Evolutionary conservation across 2,113 vertebrate genomes (phyloP), one percentile per base, ranked within the genome.

Genomic region (Cyprinodon brontotheroides): DNA sequence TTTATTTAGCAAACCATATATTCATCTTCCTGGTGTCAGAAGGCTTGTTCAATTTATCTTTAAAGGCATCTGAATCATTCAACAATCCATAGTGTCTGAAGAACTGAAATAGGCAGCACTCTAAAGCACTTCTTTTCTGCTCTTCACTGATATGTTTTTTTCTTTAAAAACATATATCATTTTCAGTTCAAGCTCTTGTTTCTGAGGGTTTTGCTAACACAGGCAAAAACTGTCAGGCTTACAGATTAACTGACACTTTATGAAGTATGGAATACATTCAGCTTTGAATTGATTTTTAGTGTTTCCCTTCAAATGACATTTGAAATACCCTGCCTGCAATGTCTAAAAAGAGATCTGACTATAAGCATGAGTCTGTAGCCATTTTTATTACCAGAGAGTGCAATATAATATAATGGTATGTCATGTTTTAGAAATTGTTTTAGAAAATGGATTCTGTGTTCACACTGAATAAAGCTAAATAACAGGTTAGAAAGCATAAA

Each of bases 211-310:
- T 7, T 22, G 47, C 63, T 65, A 86, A 77, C 65, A 61, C 66
- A 80, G 78, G 73, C 68, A 79, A 79, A 73, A 84, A 79, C 68
- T 65, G 61, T 57, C 70, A 88, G 78, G 81, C 63, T 79, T 39
- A 61, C 78, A 81, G 53, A 80, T 85, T 83, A 62, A 80, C 78
- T 87, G 79, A 86, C 77, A 79, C 70, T 84, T 89, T 79, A 60
- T 86, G 81, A 81, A 87, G 74, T 63, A 67, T n/a, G 65, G 79
- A 53, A 82, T 53, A 39, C 77, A 82, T 69, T 72, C 17, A 22
- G 73, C 77, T 47, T 61, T 53, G 12, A 47, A 65, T 78, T 50
- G 65, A 78, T 82, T 77, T 57, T 84, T 72, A 65, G 78, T 39
- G 78, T 68, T 81, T 71, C 48, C 36, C 70, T 75, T 75, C 63